These are phyloP conservation scores for Himalopsyche anomala DNA, from an alignment of 2,888 invertebrate species.

Conservation along the genomic window DNA sequence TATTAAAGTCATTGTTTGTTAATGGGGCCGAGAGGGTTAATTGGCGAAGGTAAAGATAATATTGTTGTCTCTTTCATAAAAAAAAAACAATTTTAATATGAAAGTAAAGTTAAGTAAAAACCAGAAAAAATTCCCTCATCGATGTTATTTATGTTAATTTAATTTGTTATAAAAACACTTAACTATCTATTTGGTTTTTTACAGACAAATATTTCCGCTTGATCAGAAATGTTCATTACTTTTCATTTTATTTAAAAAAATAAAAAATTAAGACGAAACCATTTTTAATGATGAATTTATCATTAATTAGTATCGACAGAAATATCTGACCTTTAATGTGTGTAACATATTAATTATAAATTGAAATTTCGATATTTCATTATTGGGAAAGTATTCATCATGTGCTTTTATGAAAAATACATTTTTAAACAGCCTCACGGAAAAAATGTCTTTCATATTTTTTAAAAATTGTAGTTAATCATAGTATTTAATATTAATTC, in stretches of 20 bases:
- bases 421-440: no score
- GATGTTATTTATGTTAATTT: constrained; percentile 40
- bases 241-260: no score
- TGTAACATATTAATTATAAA: no score
- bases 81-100: constrained; percentile 45
- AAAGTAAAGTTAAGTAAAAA: constrained; percentile 55
- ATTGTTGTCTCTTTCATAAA: constrained; percentile 53
- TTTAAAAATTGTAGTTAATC: background rate
- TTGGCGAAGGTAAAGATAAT: constrained; percentile 67
- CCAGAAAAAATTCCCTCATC: constrained; percentile 35
- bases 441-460: background rate
- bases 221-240: no score
- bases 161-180: constrained; percentile 1
- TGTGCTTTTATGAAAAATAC: no score
- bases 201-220: background rate
- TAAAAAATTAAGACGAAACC: no score
- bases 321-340: no score
- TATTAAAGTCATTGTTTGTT: background rate
- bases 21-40: constrained; percentile 65
- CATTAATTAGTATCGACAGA: no score
- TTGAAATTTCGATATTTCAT: no score
- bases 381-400: no score
- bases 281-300: no score
- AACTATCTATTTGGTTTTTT: background rate
- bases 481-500: constrained; percentile 7